Base-by-base conservation (phyloP, 2,113 vertebrate species). In the Nothobranchius kuhntae region DNA sequence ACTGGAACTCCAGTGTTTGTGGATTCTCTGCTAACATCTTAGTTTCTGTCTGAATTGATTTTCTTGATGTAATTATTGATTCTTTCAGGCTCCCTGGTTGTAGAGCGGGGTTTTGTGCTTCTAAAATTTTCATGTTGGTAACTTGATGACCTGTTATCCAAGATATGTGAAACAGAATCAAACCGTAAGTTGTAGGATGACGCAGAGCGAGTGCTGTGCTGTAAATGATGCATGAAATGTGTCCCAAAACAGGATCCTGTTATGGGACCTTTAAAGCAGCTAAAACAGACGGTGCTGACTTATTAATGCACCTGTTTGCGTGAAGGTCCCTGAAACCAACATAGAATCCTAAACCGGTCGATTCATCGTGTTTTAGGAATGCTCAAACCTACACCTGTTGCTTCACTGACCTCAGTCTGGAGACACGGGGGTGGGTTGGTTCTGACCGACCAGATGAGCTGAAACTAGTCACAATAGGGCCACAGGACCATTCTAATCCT, bases 41-140 rank as follows among this genome's bases (percentile, higher is more conserved):
- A 40, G 17, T 24, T 64, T 85, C 52, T 68, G 61, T 61, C 56
- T 42, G 1, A 68, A 77, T 80, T 36, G 70, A 72, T 77, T 73
- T 71, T 71, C 0, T 35, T 53, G 9, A 66, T 62, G 50, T 76
- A 78, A 61, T 70, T 72, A 85, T 79, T 9, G 73, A 87, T 73
- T 77, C 13, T 50, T 35, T 12, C 58, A 69, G 54, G 56, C 42
- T 71, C 52, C 58, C 50, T 30, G 52, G 38, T 45, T 77, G 67
- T 67, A 66, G 0, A 3, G 66, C 38, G 4, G 10, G 45, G 40
- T 68, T 84, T 75, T 65, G 0, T 68, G 52, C 46, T 62, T 9
- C 64, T 81, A 66, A 77, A 55, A 73, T 60, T 68, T 75, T 70
- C 61, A 76, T 84, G 30, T 1, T 2, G 4, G 58, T 77, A 68